These are phyloP conservation scores for Heliconius nattereri DNA, from an alignment of 1,140 invertebrate species.

Conservation along the genomic window DNA sequence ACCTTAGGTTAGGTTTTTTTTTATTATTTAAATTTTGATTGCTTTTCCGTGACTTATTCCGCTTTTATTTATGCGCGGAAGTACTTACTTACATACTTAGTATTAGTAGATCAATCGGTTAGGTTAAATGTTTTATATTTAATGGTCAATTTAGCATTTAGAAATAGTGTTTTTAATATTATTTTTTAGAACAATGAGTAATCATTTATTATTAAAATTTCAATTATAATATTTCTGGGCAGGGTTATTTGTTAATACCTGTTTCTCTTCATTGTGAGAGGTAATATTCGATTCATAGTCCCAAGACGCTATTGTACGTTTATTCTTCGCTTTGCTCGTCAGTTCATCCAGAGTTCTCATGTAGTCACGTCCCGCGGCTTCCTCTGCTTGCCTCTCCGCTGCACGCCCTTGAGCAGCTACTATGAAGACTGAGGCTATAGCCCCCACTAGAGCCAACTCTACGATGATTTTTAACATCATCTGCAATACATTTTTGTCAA, in stretches of 20 bases:
- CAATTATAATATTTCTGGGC: no score
- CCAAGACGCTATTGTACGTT: slow-evolving; percentile 83
- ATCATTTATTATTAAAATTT: no score
- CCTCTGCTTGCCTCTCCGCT: slow-evolving; percentile 81
- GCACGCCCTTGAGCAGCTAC: slow-evolving; percentile 75
- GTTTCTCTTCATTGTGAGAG: slow-evolving; percentile 83
- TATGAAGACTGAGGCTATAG: slow-evolving; percentile 75
- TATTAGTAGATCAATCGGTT: no score
- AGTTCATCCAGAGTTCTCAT: slow-evolving; percentile 82
- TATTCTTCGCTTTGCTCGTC: slow-evolving; percentile 81
- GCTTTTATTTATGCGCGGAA: no score
- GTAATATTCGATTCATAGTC: slow-evolving; percentile 89
- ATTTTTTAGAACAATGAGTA: no score
- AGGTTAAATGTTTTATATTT: no score
- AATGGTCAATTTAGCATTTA: no score
- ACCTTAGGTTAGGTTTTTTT: no score
- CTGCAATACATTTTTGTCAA: neutral
- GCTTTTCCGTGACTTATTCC: no score
- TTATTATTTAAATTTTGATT: no score
- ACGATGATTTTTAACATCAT: slow-evolving; percentile 58
- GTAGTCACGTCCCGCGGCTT: slow-evolving; percentile 82
- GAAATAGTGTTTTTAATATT: no score
- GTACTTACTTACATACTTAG: no score
- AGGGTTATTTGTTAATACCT: slow-evolving; percentile 58
- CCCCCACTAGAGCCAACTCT: slow-evolving; percentile 70